phyloP scores from a whole-genome alignment of 2,888 invertebrate genomes.

The Linyphia triangularis region DNA sequence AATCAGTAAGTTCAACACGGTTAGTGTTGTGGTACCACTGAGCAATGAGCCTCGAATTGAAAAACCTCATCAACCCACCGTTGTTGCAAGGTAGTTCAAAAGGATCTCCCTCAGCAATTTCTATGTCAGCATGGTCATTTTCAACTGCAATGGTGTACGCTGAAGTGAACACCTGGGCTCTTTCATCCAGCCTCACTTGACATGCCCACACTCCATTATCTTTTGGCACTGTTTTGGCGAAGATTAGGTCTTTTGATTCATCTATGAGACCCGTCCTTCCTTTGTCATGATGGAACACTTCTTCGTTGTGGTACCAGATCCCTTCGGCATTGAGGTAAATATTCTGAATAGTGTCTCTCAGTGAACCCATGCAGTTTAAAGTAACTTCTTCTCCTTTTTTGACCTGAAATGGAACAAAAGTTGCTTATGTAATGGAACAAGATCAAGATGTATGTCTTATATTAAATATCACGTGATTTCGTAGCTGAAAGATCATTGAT shows the following conservation, averaged over 20 bases:
- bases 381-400: conserved; percentile 17
- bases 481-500: too few species aligned
- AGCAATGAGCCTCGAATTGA: not conserved
- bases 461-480: too few species aligned
- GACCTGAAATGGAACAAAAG: conserved; percentile 27
- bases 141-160: conserved; percentile 23
- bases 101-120: not conserved
- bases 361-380: not conserved
- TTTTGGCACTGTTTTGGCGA: conserved; percentile 3
- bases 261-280: conserved; percentile 7
- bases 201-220: conserved; percentile 53
- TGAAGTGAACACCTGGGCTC: not conserved
- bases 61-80: not conserved
- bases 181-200: not conserved
- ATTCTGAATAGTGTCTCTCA: not conserved
- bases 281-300: not conserved
- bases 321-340: not conserved
- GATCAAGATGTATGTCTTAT: too few species aligned
- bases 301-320: conserved; percentile 36
- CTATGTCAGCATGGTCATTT: conserved; percentile 15
- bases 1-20: not conserved
- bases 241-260: not conserved
- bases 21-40: conserved; percentile 44
- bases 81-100: conserved; percentile 25
- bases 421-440: too few species aligned